Conservation (phyloP, 2,888 invertebrate species). For the Physocephala rufipes region DNA sequence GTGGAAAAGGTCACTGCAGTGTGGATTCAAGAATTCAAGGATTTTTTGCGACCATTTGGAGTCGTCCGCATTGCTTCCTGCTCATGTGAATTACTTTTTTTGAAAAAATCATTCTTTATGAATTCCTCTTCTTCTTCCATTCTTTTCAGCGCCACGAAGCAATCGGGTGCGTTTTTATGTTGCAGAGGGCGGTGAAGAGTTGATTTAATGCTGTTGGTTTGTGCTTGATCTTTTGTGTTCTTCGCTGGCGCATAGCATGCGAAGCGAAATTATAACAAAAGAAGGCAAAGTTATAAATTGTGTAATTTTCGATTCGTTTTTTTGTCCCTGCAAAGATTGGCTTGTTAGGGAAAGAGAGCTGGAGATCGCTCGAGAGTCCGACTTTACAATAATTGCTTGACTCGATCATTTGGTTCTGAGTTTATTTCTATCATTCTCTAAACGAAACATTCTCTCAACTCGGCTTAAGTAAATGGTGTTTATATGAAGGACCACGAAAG, state of each 20-base stretch:
- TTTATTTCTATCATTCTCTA: conserved; percentile 5
- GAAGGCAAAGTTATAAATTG: background rate
- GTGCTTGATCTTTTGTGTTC: background rate
- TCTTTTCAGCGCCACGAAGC: no score
- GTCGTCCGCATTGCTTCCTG: background rate
- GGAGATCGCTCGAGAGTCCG: conserved; percentile 4
- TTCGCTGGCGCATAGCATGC: background rate
- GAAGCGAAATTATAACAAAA: background rate
- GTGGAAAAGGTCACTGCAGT: background rate
- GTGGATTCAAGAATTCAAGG: background rate
- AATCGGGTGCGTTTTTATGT: no score
- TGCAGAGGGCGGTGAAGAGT: no score
- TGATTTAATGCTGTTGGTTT: no score
- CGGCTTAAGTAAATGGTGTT: conserved; percentile 15
- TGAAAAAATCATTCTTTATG: no score
- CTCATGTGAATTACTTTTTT: background rate
- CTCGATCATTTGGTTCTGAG: background rate
- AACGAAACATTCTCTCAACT: background rate
- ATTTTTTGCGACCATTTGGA: background rate
- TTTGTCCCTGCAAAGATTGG: background rate
- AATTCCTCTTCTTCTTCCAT: no score
- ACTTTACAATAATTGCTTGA: background rate
- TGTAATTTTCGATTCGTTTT: no score
- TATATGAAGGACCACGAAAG: background rate
- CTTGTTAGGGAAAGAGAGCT: background rate